Conservation (phyloP, 2,113 vertebrate species). For the zebrafish (Danio rerio) region DNA sequence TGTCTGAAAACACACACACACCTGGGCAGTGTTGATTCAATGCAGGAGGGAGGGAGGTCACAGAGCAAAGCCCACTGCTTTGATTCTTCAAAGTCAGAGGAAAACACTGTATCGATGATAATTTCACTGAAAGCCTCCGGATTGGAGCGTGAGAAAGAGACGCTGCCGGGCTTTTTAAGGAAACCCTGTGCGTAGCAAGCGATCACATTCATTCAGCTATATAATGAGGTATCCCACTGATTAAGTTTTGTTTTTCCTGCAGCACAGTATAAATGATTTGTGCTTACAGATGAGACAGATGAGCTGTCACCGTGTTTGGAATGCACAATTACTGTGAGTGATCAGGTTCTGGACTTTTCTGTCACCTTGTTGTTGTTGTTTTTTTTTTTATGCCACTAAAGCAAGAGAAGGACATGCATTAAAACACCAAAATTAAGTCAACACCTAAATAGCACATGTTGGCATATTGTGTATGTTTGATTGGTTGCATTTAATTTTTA, state of each 20-base stretch:
- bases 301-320: constrained; percentile 44
- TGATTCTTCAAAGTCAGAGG: constrained; percentile 69
- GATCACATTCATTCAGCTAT: constrained; percentile 43
- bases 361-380: constrained; percentile 16
- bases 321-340: constrained; percentile 44
- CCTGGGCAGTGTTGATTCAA: constrained; percentile 9
- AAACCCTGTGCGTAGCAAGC: constrained; percentile 25
- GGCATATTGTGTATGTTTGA: not conserved
- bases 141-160: constrained; percentile 46
- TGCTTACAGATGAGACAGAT: constrained; percentile 44
- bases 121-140: constrained; percentile 51
- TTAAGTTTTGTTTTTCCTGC: constrained; percentile 50
- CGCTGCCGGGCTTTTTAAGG: constrained; percentile 26
- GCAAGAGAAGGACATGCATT: not conserved
- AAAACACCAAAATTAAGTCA: not conserved
- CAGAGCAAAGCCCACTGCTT: constrained; percentile 46
- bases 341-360: constrained; percentile 26
- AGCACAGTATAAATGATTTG: constrained; percentile 46
- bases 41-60: constrained; percentile 23
- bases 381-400: not conserved
- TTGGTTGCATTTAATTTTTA: not conserved
- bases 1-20: constrained; percentile 20
- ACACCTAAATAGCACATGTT: not conserved
- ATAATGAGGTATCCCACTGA: constrained; percentile 50
- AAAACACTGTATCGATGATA: constrained; percentile 60